A percentile compares a stretch with the other conserved stretches of the same genome.
Conservation (phyloP, 2,113 vertebrate genomes). For the Tamias sibiricus region DNA sequence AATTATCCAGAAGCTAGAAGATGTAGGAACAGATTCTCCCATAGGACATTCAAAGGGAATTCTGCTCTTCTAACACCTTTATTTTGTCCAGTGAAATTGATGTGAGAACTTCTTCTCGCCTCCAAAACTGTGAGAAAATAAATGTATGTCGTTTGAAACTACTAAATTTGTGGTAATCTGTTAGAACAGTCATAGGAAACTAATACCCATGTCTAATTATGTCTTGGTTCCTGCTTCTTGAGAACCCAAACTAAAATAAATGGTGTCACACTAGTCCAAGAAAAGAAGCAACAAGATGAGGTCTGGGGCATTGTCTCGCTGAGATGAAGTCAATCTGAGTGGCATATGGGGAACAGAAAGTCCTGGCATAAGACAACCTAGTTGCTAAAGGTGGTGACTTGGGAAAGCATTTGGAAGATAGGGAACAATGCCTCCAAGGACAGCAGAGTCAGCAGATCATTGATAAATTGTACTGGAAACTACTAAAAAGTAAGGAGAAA, state of each 20-base stretch:
- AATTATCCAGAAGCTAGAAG: not conserved
- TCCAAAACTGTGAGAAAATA: not conserved
- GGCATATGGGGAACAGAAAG: not conserved
- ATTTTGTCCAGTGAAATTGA: not conserved
- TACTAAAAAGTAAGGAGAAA: conserved; percentile 28
- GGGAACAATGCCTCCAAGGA: not conserved
- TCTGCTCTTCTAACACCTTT: not conserved
- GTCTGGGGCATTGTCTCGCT: not conserved
- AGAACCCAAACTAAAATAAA: not conserved
- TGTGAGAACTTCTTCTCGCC: not conserved
- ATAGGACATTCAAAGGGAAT: not conserved
- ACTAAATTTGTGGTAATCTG: not conserved
- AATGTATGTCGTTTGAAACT: not conserved
- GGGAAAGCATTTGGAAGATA: not conserved
- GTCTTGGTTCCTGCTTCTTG: not conserved
- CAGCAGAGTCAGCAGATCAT: not conserved
- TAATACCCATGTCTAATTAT: not conserved
- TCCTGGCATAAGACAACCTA: not conserved
- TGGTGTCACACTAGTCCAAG: not conserved
- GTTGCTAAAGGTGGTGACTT: not conserved
- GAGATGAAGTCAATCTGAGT: not conserved
- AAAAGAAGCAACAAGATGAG: not conserved
- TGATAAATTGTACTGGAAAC: not conserved
- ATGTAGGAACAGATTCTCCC: not conserved
- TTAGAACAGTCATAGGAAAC: not conserved